Percentiles rank a stretch among this genome's conserved stretches.
phyloP scores from a whole-genome alignment of 2,797 vertebrate species.

The Pygocentrus nattereri region DNA sequence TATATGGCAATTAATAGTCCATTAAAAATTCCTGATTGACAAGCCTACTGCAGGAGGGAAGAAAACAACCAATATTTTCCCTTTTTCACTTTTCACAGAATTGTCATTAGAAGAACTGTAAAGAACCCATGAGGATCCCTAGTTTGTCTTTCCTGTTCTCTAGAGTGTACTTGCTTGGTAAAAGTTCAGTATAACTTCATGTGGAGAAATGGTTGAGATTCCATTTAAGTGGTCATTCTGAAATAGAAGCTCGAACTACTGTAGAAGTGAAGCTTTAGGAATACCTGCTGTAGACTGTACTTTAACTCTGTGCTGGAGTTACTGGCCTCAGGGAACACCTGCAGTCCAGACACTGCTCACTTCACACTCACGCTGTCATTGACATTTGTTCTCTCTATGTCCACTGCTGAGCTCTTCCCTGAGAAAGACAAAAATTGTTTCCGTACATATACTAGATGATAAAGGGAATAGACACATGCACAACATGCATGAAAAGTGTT shows the following conservation, averaged over 20 bases:
- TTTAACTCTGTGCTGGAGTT: neutral
- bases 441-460: neutral
- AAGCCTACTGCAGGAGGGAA: too few relatives aligned
- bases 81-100: too few relatives aligned
- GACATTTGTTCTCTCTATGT: neutral
- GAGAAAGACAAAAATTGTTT: neutral
- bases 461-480: neutral
- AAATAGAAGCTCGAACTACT: neutral
- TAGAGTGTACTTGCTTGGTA: neutral
- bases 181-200: neutral
- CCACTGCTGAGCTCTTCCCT: neutral
- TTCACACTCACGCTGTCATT: neutral
- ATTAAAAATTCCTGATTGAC: too few relatives aligned
- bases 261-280: neutral
- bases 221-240: neutral
- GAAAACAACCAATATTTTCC: too few relatives aligned
- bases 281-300: neutral
- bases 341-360: neutral
- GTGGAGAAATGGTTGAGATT: neutral
- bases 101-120: neutral
- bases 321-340: constrained; percentile 7
- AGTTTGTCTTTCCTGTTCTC: neutral
- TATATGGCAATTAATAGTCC: too few relatives aligned
- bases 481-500: neutral
- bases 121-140: too few relatives aligned